These are phyloP conservation scores for Epinephelus malabaricus DNA, from an alignment of 2,797 vertebrate genomes.

Conservation along the genomic window DNA sequence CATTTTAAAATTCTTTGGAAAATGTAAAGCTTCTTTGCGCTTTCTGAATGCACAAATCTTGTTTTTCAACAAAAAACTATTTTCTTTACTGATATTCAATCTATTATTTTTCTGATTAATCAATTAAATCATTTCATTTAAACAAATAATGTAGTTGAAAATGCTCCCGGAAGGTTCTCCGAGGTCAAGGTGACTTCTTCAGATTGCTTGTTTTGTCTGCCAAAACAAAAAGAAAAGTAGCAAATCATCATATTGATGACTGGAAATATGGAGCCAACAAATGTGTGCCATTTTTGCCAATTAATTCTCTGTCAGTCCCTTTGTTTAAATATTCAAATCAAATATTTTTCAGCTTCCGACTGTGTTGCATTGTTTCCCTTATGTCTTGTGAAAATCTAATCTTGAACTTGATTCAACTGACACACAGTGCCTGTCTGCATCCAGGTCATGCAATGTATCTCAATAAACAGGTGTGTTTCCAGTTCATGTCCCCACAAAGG, in stretches of 20 bases:
- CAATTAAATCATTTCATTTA: neutral
- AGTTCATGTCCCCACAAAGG: slow-evolving; percentile 19
- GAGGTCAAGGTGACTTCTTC: neutral
- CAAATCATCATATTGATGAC: neutral
- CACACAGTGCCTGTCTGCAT: neutral
- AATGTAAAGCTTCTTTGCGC: neutral
- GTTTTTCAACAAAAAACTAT: neutral
- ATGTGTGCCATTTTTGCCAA: neutral
- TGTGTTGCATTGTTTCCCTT: neutral
- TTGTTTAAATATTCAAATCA: neutral
- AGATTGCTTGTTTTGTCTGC: neutral
- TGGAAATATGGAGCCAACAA: neutral
- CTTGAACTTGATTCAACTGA: neutral
- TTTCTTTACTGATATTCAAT: neutral
- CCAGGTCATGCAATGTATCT: slow-evolving; percentile 11
- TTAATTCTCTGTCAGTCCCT: neutral
- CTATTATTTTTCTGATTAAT: neutral
- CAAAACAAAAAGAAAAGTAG: neutral
- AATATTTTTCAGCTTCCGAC: neutral
- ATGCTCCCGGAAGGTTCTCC: neutral
- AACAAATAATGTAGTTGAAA: neutral
- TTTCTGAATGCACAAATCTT: neutral
- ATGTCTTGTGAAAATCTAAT: neutral
- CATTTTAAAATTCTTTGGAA: neutral
- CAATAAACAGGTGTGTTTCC: slow-evolving; percentile 5